Evolutionary conservation across 2,113 vertebrate genomes (phyloP), one percentile per base, ranked within the genome.

Genomic region (Bettongia penicillata): DNA sequence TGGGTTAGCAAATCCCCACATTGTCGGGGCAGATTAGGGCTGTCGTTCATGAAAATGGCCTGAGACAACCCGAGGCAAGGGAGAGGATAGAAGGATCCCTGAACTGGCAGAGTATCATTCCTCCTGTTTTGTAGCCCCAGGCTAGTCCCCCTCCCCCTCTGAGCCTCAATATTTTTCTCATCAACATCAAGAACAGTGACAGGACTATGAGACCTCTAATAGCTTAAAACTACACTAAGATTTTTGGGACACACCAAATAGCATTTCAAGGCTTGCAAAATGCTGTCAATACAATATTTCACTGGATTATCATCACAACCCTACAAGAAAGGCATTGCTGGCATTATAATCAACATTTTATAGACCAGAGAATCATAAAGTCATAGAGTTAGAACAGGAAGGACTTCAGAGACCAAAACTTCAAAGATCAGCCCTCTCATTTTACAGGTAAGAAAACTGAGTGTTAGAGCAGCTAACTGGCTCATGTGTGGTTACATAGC

Each of bases 1-100:
- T 37, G 51, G 92, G 92, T 48, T 68, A 23, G 37, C 96, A 96
- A 96, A 96, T 94, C 53, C 90, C 68, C 3, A 2, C 95, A 61
- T 90, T 90, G 92, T 94, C 94, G 55, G 89, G n/a, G 22, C 51
- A 94, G 93, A 91, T 94, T 61, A 92, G 57, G 47, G 31, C 43
- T 51, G 12, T 25, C 61, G 23, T 43, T 51, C 12, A n/a, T 19
- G 3, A 9, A 7, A 10, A 52, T 37, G 90, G 90, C 2, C 37
- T 1, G 89, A 50, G 48, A 84, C 37, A 3, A 19, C 47, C n/a
- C 0, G 0, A 23, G 28, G 90, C 68, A 84, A 43, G 90, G 49
- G 48, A 90, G 48, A 47, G 43, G 2, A 37, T 3, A 14, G 19
- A 22, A 23, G 89, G 31, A 10, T 25, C 26, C 0, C n/a, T 31